phyloP scores from a whole-genome alignment of 2,113 vertebrate species.

The Microcebus griseorufus region DNA sequence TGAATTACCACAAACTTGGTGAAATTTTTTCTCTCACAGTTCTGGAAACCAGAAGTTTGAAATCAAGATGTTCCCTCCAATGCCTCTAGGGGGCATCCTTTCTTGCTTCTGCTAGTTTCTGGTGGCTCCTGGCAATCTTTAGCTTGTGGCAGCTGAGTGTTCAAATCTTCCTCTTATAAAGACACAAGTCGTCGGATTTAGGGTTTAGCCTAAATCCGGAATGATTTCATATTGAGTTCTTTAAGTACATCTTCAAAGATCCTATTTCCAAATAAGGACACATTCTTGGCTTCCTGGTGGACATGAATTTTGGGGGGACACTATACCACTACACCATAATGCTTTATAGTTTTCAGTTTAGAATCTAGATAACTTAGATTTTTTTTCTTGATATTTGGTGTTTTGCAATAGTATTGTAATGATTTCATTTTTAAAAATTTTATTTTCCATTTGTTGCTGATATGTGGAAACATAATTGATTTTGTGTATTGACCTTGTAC shows the following conservation, averaged over 20 bases:
- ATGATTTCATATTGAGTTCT: neutral
- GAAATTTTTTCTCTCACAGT: neutral
- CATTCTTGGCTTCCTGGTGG: neutral
- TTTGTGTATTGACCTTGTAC: neutral
- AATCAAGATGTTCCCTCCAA: neutral
- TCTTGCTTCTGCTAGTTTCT: neutral
- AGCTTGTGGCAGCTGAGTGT: neutral
- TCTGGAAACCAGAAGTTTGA: neutral
- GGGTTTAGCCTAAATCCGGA: neutral
- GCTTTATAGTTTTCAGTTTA: neutral
- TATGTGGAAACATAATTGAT: neutral
- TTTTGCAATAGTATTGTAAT: neutral
- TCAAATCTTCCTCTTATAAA: neutral
- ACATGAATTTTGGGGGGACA: neutral
- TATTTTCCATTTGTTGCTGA: neutral
- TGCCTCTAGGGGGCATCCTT: neutral
- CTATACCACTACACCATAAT: neutral
- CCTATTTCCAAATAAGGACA: neutral
- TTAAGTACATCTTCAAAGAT: neutral
- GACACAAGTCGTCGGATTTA: neutral
- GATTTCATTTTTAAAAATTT: neutral
- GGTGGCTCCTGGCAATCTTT: neutral
- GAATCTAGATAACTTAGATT: neutral
- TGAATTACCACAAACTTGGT: neutral
- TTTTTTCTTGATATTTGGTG: neutral